Base-by-base conservation (phyloP, 1,140 invertebrate species). In the Colletes latitarsis region DNA sequence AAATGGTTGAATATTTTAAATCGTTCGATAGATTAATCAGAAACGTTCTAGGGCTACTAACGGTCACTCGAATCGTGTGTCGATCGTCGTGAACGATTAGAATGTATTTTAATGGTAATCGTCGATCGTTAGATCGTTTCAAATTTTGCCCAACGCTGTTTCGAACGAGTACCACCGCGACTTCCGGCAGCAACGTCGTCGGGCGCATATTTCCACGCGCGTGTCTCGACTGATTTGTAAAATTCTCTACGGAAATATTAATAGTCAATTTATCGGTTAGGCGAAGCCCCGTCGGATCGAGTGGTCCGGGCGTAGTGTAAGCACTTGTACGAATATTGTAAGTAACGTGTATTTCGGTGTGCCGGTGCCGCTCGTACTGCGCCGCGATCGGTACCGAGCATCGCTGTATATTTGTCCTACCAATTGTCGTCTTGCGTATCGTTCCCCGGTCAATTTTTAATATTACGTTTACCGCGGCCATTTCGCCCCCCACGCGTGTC, bases 221-320 rank as follows among this genome's bases (percentile, higher is more conserved):
- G 77, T 76, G 69, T 79, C 85, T 89, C 91, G 91, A 92, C 91
- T 92, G 91, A 93, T 89, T 90, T 92, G 89, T 92, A 92, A 93
- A 92, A 92, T 90, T 92, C 89, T 91, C 89, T 89, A 91, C 83
- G 88, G 89, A 87, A 93, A 90, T 91, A 89, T 92, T 91, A 89
- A 92, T 93, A 93, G 92, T 93, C 92, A 93, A 93, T 93, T 93
- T 91, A 92, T 89, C 84, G 89, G 84, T 92, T 92, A 92, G 91
- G 88, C 87, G 88, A 72, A 39, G 52, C 68, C 69, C 81, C 71
- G 53, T 67, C 62, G 77, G 62, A 49, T 46, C 75, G 70, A 30
- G 46, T 5, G 10, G 12, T 41, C 62, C 58, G 58, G 64, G 84
- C 77, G 82, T 72, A 88, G 85, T 67, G n/a, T 82, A 84, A 88